Evolutionary conservation across 1,140 invertebrate species (phyloP).

Genomic region (Cydia amplana): DNA sequence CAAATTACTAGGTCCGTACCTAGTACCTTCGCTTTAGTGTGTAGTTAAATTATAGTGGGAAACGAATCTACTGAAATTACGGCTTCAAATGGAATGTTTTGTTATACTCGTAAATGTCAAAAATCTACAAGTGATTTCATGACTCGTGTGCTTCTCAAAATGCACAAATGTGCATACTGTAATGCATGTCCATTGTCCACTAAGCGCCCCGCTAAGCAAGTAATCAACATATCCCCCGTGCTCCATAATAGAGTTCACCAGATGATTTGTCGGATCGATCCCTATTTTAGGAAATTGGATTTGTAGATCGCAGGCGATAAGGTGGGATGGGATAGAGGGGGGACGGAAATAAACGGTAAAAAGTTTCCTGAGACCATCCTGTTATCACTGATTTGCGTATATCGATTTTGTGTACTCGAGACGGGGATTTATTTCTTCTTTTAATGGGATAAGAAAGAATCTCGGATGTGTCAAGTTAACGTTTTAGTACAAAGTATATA

Average conservation of each 20-base stretch:
- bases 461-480: slow-evolving; percentile 5
- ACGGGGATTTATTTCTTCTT: slow-evolving; percentile 54
- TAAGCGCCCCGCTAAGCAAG: slow-evolving; percentile 24
- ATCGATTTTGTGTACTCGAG: slow-evolving; percentile 57
- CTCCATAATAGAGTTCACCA: slow-evolving; percentile 70
- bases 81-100: too few species aligned
- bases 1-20: too few species aligned
- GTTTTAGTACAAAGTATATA: not conserved
- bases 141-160: not conserved
- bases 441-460: slow-evolving; percentile 29
- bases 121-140: too few species aligned
- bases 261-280: slow-evolving; percentile 80
- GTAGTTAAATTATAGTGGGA: too few species aligned
- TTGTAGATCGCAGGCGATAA: slow-evolving; percentile 72
- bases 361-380: slow-evolving; percentile 53
- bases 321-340: slow-evolving; percentile 37
- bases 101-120: too few species aligned
- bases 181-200: not conserved
- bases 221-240: slow-evolving; percentile 23
- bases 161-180: slow-evolving; percentile 8
- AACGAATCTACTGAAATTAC: too few species aligned
- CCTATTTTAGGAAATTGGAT: slow-evolving; percentile 80
- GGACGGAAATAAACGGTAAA: slow-evolving; percentile 54
- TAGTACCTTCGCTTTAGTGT: too few species aligned
- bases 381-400: slow-evolving; percentile 73